phyloP scores from a whole-genome alignment of 2,797 vertebrate species.

The Lindbergichthys nudifrons region DNA sequence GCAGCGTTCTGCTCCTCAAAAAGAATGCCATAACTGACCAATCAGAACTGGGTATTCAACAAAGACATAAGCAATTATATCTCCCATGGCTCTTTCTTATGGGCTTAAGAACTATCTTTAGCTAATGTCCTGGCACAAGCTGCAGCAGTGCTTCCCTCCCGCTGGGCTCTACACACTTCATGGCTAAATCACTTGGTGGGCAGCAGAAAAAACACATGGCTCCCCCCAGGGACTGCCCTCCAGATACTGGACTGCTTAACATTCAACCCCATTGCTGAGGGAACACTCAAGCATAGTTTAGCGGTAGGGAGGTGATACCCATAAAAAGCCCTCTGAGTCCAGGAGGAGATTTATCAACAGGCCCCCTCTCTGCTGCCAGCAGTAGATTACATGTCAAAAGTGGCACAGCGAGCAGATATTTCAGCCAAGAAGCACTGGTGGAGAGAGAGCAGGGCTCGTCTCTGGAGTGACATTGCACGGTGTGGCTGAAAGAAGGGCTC shows the following conservation, averaged over 20 bases:
- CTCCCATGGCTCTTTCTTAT: neutral
- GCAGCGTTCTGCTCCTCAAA: no score
- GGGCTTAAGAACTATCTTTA: constrained; percentile 24
- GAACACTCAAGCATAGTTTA: constrained; percentile 70
- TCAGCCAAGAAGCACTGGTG: constrained; percentile 70
- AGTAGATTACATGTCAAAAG: constrained; percentile 82
- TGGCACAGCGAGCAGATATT: constrained; percentile 76
- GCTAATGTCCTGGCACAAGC: constrained; percentile 6
- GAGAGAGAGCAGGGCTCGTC: constrained; percentile 41
- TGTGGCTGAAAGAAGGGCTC: constrained; percentile 36
- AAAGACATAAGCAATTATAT: neutral
- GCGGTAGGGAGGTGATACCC: constrained; percentile 58
- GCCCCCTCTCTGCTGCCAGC: constrained; percentile 55
- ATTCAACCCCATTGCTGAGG: constrained; percentile 55
- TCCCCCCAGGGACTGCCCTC: constrained; percentile 29
- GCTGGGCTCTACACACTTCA: constrained; percentile 13
- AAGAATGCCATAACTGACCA: no score
- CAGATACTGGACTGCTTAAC: constrained; percentile 51
- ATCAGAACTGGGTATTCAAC: no score
- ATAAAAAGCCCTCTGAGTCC: constrained; percentile 74
- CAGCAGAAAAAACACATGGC: constrained; percentile 46
- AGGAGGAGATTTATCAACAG: constrained; percentile 67
- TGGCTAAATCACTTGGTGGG: constrained; percentile 37
- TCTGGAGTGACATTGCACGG: constrained; percentile 63
- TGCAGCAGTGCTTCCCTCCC: constrained; percentile 12